Conservation (phyloP, 2,113 vertebrate species). For the Synodontis membranacea region DNA sequence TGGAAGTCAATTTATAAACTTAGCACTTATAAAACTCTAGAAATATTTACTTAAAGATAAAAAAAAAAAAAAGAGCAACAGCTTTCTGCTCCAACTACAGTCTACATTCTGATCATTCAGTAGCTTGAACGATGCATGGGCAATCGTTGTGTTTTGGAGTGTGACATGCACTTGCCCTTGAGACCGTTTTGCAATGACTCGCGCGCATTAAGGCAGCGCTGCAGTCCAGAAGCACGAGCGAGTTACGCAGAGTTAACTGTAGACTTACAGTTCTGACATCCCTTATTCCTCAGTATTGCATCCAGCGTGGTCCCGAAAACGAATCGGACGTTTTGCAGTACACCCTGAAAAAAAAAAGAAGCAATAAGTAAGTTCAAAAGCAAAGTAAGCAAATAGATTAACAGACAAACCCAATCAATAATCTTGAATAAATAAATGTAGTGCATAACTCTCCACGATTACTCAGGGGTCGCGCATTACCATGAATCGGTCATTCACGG, state of each 20-base stretch:
- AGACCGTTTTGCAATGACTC: neutral
- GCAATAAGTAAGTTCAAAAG: neutral
- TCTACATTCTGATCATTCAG: neutral
- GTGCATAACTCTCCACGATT: neutral
- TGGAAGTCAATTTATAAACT: neutral
- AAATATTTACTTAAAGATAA: neutral
- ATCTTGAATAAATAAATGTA: neutral
- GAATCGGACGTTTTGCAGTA: constrained; percentile 95
- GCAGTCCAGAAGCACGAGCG: neutral
- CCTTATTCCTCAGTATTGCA: constrained; percentile 94
- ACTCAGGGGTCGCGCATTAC: constrained; percentile 67
- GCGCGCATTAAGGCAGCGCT: neutral
- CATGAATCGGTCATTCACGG: constrained; percentile 92
- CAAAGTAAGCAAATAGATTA: neutral
- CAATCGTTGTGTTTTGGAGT: neutral
- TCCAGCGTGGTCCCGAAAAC: constrained; percentile 95
- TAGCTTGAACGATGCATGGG: neutral
- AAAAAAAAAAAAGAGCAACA: neutral
- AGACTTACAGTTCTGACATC: constrained; percentile 88
- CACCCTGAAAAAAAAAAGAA: constrained; percentile 76
- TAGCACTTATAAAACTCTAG: neutral
- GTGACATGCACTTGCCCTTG: neutral
- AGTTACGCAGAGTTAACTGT: neutral
- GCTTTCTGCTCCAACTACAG: neutral
- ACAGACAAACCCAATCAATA: neutral